These are phyloP conservation scores for Furcifer pardalis DNA, from an alignment of 2,797 vertebrate species.

Conservation along the genomic window DNA sequence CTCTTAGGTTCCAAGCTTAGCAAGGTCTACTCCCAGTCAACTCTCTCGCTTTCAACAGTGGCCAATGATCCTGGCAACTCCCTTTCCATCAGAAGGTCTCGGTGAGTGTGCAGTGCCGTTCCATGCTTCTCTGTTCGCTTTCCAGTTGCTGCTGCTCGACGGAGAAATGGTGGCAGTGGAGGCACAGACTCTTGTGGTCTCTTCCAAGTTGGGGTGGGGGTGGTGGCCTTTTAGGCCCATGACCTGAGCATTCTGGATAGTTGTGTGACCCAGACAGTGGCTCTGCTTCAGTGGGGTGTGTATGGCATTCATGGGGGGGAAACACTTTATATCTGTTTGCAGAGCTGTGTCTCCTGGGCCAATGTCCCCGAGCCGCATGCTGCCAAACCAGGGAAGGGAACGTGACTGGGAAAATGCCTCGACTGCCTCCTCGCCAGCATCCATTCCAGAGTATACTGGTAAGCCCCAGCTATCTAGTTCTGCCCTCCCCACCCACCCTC, in stretches of 20 bases:
- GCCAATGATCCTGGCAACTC: constrained; percentile 81
- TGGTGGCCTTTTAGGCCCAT: neutral
- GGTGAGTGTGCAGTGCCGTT: constrained; percentile 60
- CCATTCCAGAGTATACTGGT: constrained; percentile 94
- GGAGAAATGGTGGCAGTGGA: too few relatives aligned
- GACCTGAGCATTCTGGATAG: neutral
- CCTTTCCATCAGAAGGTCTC: constrained; percentile 74
- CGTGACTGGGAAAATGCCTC: constrained; percentile 91
- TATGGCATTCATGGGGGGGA: neutral
- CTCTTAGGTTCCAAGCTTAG: constrained; percentile 83
- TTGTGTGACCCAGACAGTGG: neutral
- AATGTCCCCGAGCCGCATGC: constrained; percentile 83
- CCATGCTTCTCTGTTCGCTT: fast-evolving
- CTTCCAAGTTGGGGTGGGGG: too few relatives aligned
- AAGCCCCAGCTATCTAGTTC: neutral
- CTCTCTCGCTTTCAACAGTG: constrained; percentile 89
- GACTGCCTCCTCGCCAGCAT: constrained; percentile 88
- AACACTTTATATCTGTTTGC: neutral
- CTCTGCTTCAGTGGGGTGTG: neutral
- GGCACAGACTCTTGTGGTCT: neutral
- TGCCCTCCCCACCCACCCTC: neutral
- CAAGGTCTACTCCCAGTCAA: constrained; percentile 92
- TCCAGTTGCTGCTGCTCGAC: too few relatives aligned
- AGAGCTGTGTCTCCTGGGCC: constrained; percentile 90
- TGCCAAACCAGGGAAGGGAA: constrained; percentile 82